Conservation (phyloP, 2,888 invertebrate genomes). For the Microctonus brassicae region DNA sequence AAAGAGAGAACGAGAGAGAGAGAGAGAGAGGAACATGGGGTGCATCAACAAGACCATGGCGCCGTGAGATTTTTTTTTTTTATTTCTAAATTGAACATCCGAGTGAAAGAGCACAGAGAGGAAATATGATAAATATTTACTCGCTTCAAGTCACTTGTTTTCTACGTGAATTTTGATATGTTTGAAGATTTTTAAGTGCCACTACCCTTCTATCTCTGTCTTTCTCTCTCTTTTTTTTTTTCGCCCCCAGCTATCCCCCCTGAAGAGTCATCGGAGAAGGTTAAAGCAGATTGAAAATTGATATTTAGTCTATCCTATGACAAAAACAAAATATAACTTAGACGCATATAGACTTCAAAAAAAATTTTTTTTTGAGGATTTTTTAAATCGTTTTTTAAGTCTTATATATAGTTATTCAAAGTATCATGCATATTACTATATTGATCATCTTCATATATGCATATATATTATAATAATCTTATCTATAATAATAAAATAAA, state of each 20-base stretch:
- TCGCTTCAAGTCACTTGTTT: conserved; percentile 25
- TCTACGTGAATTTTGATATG: conserved; percentile 58
- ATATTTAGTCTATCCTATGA: conserved; percentile 26
- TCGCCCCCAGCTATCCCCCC: background rate
- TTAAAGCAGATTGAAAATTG: conserved; percentile 33
- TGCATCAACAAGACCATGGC: conserved; percentile 13
- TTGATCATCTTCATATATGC: too few relatives aligned
- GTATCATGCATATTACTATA: conserved; percentile 1
- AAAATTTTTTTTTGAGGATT: conserved; percentile 26
- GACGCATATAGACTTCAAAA: background rate
- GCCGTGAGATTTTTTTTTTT: conserved; percentile 9
- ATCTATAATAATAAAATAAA: too few relatives aligned
- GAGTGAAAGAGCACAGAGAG: conserved; percentile 4
- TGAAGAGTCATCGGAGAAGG: conserved; percentile 6
- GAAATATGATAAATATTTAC: conserved; percentile 31
- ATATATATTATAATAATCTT: too few relatives aligned
- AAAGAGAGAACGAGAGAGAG: too few relatives aligned
- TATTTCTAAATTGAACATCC: background rate
- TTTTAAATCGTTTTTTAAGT: conserved; percentile 27
- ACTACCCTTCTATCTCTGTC: conserved; percentile 10
- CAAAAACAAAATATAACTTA: background rate
- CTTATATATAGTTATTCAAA: conserved; percentile 8
- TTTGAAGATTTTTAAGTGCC: conserved; percentile 58
- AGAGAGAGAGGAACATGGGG: background rate
- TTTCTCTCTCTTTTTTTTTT: background rate